A percentile compares a stretch with the other conserved stretches of the same genome.
phyloP scores from a whole-genome alignment of 2,888 invertebrate species.

The Cetonia aurata region DNA sequence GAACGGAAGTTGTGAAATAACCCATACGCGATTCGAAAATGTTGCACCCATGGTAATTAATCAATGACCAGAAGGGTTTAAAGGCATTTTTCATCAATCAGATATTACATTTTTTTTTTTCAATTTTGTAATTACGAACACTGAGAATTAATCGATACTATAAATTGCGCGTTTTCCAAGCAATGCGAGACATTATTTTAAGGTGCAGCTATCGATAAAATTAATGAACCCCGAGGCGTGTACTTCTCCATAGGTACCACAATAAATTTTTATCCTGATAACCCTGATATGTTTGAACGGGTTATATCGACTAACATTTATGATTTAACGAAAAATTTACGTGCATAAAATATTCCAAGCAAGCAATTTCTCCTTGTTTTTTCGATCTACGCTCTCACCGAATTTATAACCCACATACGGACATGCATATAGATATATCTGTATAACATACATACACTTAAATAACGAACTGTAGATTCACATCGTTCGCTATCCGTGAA shows the following conservation, averaged over 20 bases:
- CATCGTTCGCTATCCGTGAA: slow-evolving; percentile 7
- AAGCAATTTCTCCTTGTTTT: slow-evolving; percentile 13
- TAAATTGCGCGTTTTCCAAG: not conserved
- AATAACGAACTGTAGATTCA: not conserved
- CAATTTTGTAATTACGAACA: slow-evolving; percentile 2
- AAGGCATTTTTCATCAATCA: not conserved
- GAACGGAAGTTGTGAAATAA: not conserved
- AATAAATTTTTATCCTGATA: slow-evolving; percentile 43
- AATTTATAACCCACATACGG: not conserved
- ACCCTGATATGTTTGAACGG: slow-evolving; percentile 16
- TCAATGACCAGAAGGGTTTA: slow-evolving; percentile 3
- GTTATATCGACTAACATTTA: slow-evolving; percentile 24
- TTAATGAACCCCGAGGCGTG: slow-evolving; percentile 27
- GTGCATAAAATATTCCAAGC: slow-evolving; percentile 27
- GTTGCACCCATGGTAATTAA: slow-evolving; percentile 3
- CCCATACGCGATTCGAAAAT: not conserved
- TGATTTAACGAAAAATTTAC: slow-evolving; percentile 37
- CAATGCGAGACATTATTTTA: slow-evolving; percentile 6
- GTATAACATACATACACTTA: slow-evolving; percentile 15
- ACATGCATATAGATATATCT: slow-evolving; percentile 16
- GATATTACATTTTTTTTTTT: slow-evolving; percentile 2
- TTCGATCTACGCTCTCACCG: not conserved
- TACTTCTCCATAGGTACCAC: not conserved
- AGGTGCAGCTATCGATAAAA: slow-evolving; percentile 28
- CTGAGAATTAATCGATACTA: slow-evolving; percentile 9